phyloP scores from a whole-genome alignment of 2,113 vertebrate species.

The Arothron firmamentum region DNA sequence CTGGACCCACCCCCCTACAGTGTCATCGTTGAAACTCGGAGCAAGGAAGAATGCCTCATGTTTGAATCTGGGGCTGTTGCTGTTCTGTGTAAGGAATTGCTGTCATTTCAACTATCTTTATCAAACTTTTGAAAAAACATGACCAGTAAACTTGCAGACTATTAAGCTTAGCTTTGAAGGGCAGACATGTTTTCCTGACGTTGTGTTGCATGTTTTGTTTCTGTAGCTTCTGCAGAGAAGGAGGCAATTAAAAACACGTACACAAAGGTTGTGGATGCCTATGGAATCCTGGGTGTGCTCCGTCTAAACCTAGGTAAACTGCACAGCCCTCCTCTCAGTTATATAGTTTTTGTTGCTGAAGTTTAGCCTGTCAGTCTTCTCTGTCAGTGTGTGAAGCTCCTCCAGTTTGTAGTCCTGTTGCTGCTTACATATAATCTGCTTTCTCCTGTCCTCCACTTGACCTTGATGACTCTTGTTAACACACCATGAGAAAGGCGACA shows the following conservation, averaged over 20 bases:
- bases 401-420: conserved; percentile 15
- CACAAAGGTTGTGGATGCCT: conserved; percentile 91
- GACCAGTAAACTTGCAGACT: too few species aligned
- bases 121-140: too few species aligned
- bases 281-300: conserved; percentile 92
- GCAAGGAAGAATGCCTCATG: conserved; percentile 92
- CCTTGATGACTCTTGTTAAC: conserved; percentile 54
- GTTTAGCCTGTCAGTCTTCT: conserved; percentile 1
- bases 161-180: not conserved
- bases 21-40: conserved; percentile 89
- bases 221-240: conserved; percentile 88
- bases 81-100: conserved; percentile 85
- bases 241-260: conserved; percentile 90
- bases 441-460: conserved; percentile 36
- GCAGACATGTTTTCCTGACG: not conserved
- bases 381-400: not conserved
- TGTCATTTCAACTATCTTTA: not conserved
- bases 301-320: conserved; percentile 93
- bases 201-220: conserved; percentile 32
- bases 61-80: conserved; percentile 96
- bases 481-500: conserved; percentile 41
- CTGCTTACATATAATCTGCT: conserved; percentile 43
- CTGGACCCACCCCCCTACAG: conserved; percentile 94
- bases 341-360: not conserved
- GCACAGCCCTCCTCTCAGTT: not conserved